phyloP scores from a whole-genome alignment of 2,113 vertebrate genomes.

The Rafetus swinhoei region DNA sequence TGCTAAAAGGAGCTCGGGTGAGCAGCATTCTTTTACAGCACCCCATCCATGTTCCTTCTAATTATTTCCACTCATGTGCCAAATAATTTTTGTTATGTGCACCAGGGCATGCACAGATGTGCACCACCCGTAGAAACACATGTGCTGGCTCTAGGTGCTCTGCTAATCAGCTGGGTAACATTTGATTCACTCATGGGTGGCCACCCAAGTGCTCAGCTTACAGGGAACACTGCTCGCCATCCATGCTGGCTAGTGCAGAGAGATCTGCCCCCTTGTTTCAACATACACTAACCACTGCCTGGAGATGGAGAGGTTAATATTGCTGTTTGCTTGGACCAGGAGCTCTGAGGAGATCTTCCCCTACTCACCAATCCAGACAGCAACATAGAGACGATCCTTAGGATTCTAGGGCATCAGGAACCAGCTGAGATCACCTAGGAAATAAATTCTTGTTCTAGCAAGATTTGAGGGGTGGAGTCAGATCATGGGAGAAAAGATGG shows the following conservation, averaged over 20 bases:
- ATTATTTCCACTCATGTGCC: too few species aligned
- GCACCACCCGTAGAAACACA: too few species aligned
- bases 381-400: background rate
- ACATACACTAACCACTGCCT: background rate
- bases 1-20: background rate
- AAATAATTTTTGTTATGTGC: too few species aligned
- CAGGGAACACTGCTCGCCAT: too few species aligned
- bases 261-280: background rate
- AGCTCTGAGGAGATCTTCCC: background rate
- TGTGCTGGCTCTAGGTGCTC: too few species aligned
- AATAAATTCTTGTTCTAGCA: background rate
- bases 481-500: background rate
- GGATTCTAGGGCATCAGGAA: background rate
- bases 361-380: background rate
- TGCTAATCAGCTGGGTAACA: too few species aligned
- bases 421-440: background rate
- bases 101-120: too few species aligned
- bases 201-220: too few species aligned
- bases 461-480: background rate
- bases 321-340: background rate
- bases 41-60: too few species aligned
- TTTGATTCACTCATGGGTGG: too few species aligned
- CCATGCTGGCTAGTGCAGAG: too few species aligned
- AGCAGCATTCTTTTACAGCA: background rate
- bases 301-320: background rate